These are phyloP conservation scores for Lathronympha strigana DNA, from an alignment of 2,888 invertebrate genomes.

Conservation along the genomic window DNA sequence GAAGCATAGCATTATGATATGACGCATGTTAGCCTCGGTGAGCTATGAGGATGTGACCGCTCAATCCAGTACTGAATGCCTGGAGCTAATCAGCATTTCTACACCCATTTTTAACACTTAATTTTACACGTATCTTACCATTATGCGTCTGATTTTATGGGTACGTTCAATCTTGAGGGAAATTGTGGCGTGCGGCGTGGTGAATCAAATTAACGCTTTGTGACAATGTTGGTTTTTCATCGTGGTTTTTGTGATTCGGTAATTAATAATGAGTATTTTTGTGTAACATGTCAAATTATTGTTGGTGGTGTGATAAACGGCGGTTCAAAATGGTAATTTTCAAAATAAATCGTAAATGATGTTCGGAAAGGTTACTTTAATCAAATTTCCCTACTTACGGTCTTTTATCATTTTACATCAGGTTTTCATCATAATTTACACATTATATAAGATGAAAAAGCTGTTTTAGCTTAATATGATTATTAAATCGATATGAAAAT, in stretches of 20 bases:
- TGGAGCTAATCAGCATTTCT: constrained; percentile 83
- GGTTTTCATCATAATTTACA: too few relatives aligned
- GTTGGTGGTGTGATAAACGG: neutral
- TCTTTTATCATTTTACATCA: too few relatives aligned
- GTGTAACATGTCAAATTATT: neutral
- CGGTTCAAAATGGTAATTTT: neutral
- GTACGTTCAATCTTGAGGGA: constrained; percentile 45
- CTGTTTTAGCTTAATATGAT: too few relatives aligned
- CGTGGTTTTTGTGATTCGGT: constrained; percentile 11
- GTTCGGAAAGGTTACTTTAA: too few relatives aligned
- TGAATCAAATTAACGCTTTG: constrained; percentile 37
- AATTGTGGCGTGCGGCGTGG: constrained; percentile 32
- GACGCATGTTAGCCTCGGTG: constrained; percentile 71
- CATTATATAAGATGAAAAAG: too few relatives aligned
- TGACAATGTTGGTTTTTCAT: constrained; percentile 34
- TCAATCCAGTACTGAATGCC: constrained; percentile 80
- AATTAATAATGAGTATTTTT: constrained; percentile 10
- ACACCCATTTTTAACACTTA: constrained; percentile 84
- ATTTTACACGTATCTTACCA: constrained; percentile 82
- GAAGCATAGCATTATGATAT: constrained; percentile 79
- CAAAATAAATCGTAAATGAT: too few relatives aligned
- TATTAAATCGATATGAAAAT: too few relatives aligned
- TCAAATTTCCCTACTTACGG: too few relatives aligned
- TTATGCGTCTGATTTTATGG: constrained; percentile 77
- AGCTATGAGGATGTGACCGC: constrained; percentile 75